These are phyloP conservation scores for Leucania comma DNA, from an alignment of 2,888 invertebrate genomes.

Conservation along the genomic window DNA sequence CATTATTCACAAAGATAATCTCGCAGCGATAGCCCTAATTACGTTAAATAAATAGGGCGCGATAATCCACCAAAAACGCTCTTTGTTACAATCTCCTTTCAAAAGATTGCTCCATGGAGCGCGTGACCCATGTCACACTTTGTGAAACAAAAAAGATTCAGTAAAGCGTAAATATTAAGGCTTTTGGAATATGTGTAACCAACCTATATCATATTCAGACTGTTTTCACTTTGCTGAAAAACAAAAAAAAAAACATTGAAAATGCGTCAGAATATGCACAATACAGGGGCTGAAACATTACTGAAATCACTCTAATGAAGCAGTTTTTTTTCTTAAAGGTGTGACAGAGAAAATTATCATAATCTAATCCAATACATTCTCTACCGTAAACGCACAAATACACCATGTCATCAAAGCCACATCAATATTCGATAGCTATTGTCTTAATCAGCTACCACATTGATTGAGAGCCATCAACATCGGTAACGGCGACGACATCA, in stretches of 20 bases:
- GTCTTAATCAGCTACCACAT: conserved; percentile 29
- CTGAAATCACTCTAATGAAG: background rate
- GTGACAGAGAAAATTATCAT: background rate
- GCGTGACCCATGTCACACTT: conserved; percentile 38
- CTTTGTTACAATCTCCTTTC: conserved; percentile 30
- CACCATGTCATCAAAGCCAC: conserved; percentile 2
- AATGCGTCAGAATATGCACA: background rate
- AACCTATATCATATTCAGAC: background rate
- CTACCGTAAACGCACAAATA: background rate
- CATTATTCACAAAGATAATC: conserved; percentile 22
- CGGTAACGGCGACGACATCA: conserved; percentile 28
- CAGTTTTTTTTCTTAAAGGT: background rate
- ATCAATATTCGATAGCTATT: conserved; percentile 7
- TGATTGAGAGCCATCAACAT: conserved; percentile 18
- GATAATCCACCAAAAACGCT: conserved; percentile 22
- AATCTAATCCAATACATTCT: background rate
- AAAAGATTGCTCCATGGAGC: conserved; percentile 28
- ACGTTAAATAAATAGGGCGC: conserved; percentile 37
- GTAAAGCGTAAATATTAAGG: conserved; percentile 12
- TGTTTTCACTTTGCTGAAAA: conserved; percentile 1
- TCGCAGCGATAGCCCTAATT: conserved; percentile 21
- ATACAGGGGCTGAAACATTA: background rate
- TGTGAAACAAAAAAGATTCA: conserved; percentile 25
- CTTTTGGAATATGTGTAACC: conserved; percentile 6
- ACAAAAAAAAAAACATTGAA: no score